These are phyloP conservation scores for Bombus impatiens DNA, from an alignment of 1,140 invertebrate genomes.

Conservation along the genomic window DNA sequence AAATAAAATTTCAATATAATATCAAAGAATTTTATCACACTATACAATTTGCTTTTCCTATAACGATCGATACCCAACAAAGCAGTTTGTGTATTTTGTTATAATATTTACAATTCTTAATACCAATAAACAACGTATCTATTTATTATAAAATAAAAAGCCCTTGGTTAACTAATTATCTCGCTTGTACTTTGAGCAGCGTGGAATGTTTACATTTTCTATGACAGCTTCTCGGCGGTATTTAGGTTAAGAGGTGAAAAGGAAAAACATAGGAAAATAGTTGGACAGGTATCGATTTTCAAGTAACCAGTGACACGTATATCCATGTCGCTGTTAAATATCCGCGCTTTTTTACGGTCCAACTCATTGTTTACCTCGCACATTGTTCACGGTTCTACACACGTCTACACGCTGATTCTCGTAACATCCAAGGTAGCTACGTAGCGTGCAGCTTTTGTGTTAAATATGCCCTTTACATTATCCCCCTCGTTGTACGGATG, in stretches of 20 bases:
- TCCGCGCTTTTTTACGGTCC: conserved; percentile 12
- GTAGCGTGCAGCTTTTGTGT: background rate
- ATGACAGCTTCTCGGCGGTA: background rate
- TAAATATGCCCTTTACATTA: conserved; percentile 5
- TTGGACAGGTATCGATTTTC: conserved; percentile 34
- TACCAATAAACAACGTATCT: background rate
- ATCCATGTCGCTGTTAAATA: conserved; percentile 1
- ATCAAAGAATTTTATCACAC: too few relatives aligned
- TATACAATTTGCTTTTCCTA: too few relatives aligned
- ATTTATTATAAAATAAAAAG: background rate
- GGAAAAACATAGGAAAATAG: conserved; percentile 7
- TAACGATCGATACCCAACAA: too few relatives aligned
- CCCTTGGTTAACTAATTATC: too few relatives aligned
- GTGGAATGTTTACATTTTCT: background rate
- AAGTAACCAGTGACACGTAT: conserved; percentile 33
- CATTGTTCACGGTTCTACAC: conserved; percentile 27
- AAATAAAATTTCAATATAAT: too few relatives aligned
- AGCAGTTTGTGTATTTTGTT: background rate
- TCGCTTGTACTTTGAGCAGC: background rate
- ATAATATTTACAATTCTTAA: background rate
- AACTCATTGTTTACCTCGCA: conserved; percentile 40
- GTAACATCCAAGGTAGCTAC: background rate
- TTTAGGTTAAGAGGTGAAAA: conserved; percentile 7
- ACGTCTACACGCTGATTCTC: background rate
- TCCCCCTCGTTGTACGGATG: background rate